Evolutionary conservation across 2,888 invertebrate genomes (phyloP).

Genomic region (Crocallis elinguaria): DNA sequence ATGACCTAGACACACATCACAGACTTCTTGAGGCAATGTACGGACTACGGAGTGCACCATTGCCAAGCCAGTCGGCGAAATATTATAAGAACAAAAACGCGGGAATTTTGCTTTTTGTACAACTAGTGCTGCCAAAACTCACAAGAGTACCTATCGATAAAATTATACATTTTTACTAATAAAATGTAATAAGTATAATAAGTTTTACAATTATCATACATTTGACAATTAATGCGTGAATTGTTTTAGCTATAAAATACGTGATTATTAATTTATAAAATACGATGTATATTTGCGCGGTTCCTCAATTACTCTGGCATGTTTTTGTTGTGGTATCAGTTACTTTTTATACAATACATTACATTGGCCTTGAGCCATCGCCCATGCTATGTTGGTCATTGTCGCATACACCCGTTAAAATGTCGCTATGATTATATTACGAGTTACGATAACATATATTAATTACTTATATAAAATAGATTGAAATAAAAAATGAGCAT

Average conservation of each 20-base stretch:
- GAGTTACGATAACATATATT: too few relatives aligned
- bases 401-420: conserved; percentile 11
- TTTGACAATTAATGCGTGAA: too few relatives aligned
- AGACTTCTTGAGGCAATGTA: neutral
- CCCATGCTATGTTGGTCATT: conserved; percentile 30
- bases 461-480: too few relatives aligned
- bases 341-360: conserved; percentile 28
- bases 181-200: too few relatives aligned
- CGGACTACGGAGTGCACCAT: neutral
- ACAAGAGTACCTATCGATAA: conserved; percentile 1
- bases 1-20: conserved; percentile 27
- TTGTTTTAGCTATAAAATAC: too few relatives aligned
- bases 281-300: neutral
- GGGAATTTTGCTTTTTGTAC: neutral
- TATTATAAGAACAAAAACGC: conserved; percentile 7
- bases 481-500: too few relatives aligned
- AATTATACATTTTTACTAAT: neutral
- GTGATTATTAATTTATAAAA: too few relatives aligned
- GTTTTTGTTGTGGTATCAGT: conserved; percentile 21
- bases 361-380: conserved; percentile 27
- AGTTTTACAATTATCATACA: too few relatives aligned
- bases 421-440: neutral
- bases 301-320: conserved; percentile 1
- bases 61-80: neutral
- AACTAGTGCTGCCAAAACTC: neutral